Conservation (phyloP, 2,113 vertebrate genomes). For the Anser cygnoides region DNA sequence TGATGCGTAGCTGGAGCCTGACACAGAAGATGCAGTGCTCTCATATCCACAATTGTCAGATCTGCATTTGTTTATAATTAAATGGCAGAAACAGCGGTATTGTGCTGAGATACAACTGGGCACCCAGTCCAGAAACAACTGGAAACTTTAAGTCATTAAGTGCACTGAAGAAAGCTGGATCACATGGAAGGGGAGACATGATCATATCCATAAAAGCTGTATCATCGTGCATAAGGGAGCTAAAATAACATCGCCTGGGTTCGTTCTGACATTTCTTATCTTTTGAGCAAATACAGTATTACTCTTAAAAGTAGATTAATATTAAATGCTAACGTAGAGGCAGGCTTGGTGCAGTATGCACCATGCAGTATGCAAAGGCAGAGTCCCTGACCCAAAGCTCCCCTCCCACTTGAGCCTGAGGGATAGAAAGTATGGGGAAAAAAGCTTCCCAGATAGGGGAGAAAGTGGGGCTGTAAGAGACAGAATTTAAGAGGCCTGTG, state of each 20-base stretch:
- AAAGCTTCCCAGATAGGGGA: background rate
- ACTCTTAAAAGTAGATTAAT: background rate
- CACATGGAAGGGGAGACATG: background rate
- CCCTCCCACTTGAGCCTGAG: background rate
- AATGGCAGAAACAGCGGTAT: slow-evolving; percentile 30
- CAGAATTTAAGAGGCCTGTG: slow-evolving; percentile 47
- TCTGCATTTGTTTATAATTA: slow-evolving; percentile 62
- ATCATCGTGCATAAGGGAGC: background rate
- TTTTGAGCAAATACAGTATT: background rate
- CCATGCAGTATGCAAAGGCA: background rate
- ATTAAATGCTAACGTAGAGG: background rate
- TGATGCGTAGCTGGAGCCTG: slow-evolving; percentile 46
- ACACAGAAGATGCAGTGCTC: background rate
- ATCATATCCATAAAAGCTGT: background rate
- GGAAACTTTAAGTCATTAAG: slow-evolving; percentile 59
- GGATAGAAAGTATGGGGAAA: background rate
- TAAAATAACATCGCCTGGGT: background rate
- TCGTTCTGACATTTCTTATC: background rate
- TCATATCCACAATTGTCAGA: slow-evolving; percentile 21
- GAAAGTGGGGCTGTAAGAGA: background rate
- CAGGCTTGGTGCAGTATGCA: background rate
- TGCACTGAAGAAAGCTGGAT: slow-evolving; percentile 7
- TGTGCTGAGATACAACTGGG: slow-evolving; percentile 43
- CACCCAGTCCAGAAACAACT: slow-evolving; percentile 40
- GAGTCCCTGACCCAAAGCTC: background rate